Evolutionary conservation across 92 coral and sea anemone species (phyloP), one percentile per base, ranked within the genome.

Genomic region (Porites divaricata): DNA sequence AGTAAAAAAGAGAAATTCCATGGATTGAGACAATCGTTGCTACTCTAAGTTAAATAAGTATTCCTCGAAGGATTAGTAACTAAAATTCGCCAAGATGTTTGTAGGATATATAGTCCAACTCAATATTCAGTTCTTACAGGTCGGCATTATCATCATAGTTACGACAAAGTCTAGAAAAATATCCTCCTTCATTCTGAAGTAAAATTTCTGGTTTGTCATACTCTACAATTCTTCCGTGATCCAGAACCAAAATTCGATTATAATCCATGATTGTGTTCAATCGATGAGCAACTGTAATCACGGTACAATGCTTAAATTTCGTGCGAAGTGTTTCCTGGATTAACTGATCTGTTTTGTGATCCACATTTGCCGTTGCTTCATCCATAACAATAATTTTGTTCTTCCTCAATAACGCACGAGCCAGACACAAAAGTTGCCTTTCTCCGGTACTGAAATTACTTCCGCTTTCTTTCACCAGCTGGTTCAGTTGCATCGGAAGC

Each of bases 291-390:
- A 71, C 50, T 71, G 75, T 71, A 20, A 71, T 71, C 19, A 71
- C 75, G 2, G 75, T 71, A 22, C 75, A 71, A 15, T 49, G 56
- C 49, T 71, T 16, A n/a, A 71, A 71, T 48, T 71, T 71, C n/a
- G 75, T 71, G 2, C 75, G 75, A 49, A 71, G 10, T 73, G 77
- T 73, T 52, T 73, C 77, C 52, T 73, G 77, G 15, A 73, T 73
- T 25, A 73, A 52, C 23, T 73, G 62, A 73, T 73, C 77, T 1
- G 77, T 73, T 50, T 73, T 73, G 77, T 73, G 63, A 73, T 73
- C 77, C 15, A 73, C 77, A n/a, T 73, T 73, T 49, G 77, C 77
- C 63, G 77, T 73, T 73, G 77, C 77, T 21, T 73, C 77, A 73
- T 73, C 77, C 77, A 73, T 51, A 2, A 73, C 77, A 54, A 73